Evolutionary conservation across 1,140 invertebrate species (phyloP), one percentile per base, ranked within the genome.

Genomic region (Drosophila funebris): DNA sequence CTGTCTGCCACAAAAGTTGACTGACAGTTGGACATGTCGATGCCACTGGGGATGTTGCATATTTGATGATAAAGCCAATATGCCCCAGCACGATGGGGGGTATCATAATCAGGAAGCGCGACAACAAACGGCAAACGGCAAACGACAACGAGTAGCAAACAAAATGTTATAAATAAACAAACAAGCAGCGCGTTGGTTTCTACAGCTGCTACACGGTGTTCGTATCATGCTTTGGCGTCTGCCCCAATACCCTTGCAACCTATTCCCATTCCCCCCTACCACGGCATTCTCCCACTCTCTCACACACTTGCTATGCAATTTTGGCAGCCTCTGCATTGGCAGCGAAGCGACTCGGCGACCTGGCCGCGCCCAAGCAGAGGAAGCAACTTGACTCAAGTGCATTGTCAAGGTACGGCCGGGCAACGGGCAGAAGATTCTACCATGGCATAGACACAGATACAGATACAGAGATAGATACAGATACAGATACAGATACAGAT

Each of bases 371-470:
- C 31, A 41, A 61, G 50, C 63, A 77, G 66, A 85, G 82, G 81
- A 85, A 85, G 78, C 82, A 87, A 85, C 81, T 87, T 85, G 81
- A 85, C 74, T 85, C 81, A 85, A 85, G 81, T 85, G 82, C 81
- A 85, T 82, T 85, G 81, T 87, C 81, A 85, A 85, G 81, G 81
- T 43, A 66, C 53, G 20, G 41, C 60, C 53, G 20, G 41, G 27
- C 76, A 63, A 27, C 44, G 20, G 60, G 52, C 22, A 48, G 24
- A 27, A 27, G 16, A 20, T 8, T 4, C 41, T 22, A 18, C 0
- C 18, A 11, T 20, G 18, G 14, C 29, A 43, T 8, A 58, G 7
- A 53, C 18, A 31, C 41, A 62, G n/a, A n/a, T n/a, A n/a, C 31
- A 76, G 56, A 73, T 57, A 71, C 60, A 69, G 14, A 18, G 3